Evolutionary conservation across 2,888 invertebrate genomes (phyloP).

Genomic region (Nipponacmea schrenckii): DNA sequence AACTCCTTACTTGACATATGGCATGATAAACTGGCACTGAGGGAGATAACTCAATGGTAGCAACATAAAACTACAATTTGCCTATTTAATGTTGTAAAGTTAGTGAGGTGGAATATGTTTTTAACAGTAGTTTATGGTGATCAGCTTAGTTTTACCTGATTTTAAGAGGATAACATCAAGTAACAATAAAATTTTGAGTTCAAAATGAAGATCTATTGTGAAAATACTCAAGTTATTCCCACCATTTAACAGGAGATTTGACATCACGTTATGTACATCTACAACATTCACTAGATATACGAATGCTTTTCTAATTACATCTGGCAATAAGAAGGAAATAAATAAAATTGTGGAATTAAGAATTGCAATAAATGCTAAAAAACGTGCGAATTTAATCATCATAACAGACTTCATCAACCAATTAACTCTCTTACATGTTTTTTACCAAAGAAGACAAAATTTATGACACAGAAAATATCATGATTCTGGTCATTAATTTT

Average conservation of each 20-base stretch:
- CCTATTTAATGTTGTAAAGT: no score
- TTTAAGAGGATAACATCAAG: no score
- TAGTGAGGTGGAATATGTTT: no score
- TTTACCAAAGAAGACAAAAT: slow-evolving; percentile 4
- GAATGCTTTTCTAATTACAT: slow-evolving; percentile 5
- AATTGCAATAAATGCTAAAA: background rate
- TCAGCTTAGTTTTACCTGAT: no score
- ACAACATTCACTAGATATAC: background rate
- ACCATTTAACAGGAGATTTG: background rate
- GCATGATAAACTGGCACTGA: background rate
- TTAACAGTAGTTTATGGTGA: no score
- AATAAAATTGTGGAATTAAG: slow-evolving; percentile 5
- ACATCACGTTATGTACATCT: background rate
- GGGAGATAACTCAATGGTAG: background rate
- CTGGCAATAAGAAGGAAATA: slow-evolving; percentile 5
- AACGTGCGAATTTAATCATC: background rate
- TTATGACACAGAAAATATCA: slow-evolving; percentile 7
- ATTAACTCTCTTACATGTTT: slow-evolving; percentile 4
- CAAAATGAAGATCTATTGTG: no score
- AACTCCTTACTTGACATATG: slow-evolving; percentile 4
- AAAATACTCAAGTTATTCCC: no score
- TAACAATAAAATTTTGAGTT: no score
- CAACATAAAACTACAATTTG: no score
- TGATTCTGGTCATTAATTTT: slow-evolving; percentile 1
- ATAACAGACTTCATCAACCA: background rate